A percentile compares a stretch with the other conserved stretches of the same genome.
Evolutionary conservation across 92 coral and sea anemone species (phyloP).

Genomic region (Palythoa grandiflora): DNA sequence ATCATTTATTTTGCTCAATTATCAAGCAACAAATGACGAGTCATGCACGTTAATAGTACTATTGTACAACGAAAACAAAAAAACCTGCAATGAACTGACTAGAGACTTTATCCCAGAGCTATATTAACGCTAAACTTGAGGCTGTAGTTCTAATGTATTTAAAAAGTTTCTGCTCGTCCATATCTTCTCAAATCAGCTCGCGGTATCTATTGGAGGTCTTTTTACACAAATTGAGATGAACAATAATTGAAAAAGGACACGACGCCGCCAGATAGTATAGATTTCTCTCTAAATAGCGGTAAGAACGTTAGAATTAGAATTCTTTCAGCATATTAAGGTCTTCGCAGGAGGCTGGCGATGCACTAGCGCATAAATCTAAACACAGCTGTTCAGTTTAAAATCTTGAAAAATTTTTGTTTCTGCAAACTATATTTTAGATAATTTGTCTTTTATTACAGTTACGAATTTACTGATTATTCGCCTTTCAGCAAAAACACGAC

Average conservation of each 20-base stretch:
- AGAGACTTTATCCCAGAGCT: conserved; percentile 21
- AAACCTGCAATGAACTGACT: background rate
- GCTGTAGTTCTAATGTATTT: conserved; percentile 18
- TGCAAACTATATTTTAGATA: background rate
- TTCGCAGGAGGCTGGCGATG: background rate
- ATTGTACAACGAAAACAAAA: conserved; percentile 32
- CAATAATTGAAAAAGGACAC: background rate
- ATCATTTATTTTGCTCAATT: conserved; percentile 38
- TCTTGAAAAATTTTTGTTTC: background rate
- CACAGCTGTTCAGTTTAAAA: conserved; percentile 23
- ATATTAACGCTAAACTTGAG: conserved; percentile 15
- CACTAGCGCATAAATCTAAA: background rate
- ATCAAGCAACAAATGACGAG: conserved; percentile 19
- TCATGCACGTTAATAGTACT: conserved; percentile 13
- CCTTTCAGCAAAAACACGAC: background rate
- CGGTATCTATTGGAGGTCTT: background rate
- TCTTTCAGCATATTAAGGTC: background rate
- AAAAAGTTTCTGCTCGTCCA: conserved; percentile 15
- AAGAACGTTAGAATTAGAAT: background rate
- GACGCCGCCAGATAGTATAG: background rate
- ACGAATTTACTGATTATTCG: background rate
- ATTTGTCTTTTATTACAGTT: background rate
- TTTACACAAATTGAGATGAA: background rate
- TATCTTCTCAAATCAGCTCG: conserved; percentile 30
- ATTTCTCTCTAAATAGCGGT: background rate